A percentile compares a stretch with the other conserved stretches of the same genome.
Conservation (phyloP, 2,888 invertebrate species). For the Geotrupes spiniger region DNA sequence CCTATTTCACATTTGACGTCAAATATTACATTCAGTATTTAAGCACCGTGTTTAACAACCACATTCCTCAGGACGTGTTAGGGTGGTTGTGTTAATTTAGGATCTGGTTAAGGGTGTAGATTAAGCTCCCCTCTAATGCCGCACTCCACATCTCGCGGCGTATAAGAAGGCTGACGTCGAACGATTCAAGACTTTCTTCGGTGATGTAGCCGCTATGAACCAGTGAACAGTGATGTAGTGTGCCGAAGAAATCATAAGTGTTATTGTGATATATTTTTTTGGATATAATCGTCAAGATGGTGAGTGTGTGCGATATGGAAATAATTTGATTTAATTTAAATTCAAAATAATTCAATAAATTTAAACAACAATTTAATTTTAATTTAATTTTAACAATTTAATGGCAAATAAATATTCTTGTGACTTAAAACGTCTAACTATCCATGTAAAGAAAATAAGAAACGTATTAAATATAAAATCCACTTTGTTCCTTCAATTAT, state of each 20-base stretch:
- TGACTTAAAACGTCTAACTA: too few species aligned
- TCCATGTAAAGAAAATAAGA: too few species aligned
- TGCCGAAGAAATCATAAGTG: constrained; percentile 19
- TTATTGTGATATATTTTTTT: constrained; percentile 8
- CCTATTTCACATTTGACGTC: too few species aligned
- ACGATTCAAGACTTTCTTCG: constrained; percentile 34
- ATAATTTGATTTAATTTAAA: too few species aligned
- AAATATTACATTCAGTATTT: constrained; percentile 4
- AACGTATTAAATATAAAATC: too few species aligned
- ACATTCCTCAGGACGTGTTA: constrained; percentile 4
- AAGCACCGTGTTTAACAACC: constrained; percentile 1
- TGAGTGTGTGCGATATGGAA: neutral
- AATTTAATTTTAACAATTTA: too few species aligned
- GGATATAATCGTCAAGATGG: constrained; percentile 13
- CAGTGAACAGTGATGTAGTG: constrained; percentile 29
- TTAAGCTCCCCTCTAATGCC: constrained; percentile 22
- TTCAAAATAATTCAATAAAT: too few species aligned
- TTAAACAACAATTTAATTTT: too few species aligned
- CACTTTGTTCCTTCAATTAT: too few species aligned
- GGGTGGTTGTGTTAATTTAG: neutral
- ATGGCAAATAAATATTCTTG: too few species aligned
- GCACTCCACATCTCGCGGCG: constrained; percentile 31
- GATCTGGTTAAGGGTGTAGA: constrained; percentile 12
- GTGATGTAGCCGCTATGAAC: constrained; percentile 22
- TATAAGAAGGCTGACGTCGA: constrained; percentile 33